Evolutionary conservation across 2,888 invertebrate species (phyloP), one percentile per base, ranked within the genome.

Genomic region (Athripsodes cinereus): DNA sequence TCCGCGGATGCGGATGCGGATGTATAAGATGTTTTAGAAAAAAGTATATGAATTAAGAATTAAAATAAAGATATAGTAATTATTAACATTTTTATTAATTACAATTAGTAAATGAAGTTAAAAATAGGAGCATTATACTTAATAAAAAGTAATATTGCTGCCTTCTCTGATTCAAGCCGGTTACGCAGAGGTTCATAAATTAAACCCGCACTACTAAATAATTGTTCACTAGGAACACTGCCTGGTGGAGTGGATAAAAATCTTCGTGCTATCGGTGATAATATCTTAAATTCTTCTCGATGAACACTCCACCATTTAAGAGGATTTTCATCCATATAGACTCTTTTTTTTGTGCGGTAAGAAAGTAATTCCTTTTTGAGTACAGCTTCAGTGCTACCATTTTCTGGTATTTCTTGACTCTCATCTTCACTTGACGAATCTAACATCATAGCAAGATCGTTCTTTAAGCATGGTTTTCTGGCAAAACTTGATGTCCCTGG

Each of bases 161-260:
- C n/a, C n/a, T n/a, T n/a, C n/a, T n/a, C n/a, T n/a, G n/a, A n/a
- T n/a, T n/a, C n/a, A n/a, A n/a, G n/a, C n/a, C n/a, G n/a, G n/a
- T n/a, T n/a, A n/a, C n/a, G n/a, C n/a, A n/a, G n/a, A n/a, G n/a
- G n/a, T n/a, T n/a, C n/a, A n/a, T n/a, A n/a, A n/a, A n/a, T n/a
- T n/a, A n/a, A n/a, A n/a, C n/a, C n/a, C n/a, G n/a, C n/a, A n/a
- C n/a, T n/a, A n/a, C n/a, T n/a, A n/a, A n/a, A n/a, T n/a, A n/a
- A 46, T 18, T 46, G 46, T 46, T 46, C 46, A 46, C 46, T 46
- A 46, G 46, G 46, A 11, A 46, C 18, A 46, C 46, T 46, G 46
- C 10, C 46, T 46, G 46, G 46, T 46, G 46, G 46, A 11, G 46
- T 8, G 5, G 46, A 46, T 46, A 46, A 46, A 46, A 46, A 46